Evolutionary conservation across 2,113 vertebrate genomes (phyloP), one percentile per base, ranked within the genome.

Genomic region (Amia ocellicauda): DNA sequence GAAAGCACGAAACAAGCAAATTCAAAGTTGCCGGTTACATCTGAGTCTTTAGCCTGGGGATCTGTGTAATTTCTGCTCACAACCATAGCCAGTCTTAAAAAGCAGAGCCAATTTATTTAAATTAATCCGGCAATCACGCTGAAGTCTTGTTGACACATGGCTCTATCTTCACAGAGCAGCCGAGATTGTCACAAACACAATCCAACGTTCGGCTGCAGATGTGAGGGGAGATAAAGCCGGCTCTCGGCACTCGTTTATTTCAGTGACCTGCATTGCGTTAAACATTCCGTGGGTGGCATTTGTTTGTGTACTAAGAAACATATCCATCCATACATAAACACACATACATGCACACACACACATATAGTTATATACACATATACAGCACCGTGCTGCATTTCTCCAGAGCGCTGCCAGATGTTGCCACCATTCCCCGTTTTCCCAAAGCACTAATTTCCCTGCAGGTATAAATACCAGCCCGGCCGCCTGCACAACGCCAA

Each of bases 181-280:
- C 67, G 53, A 68, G 65, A 70, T 72, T 78, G 73, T 76, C 75
- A 75, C 42, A 57, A 60, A 66, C 52, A 76, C 50, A 55, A 73
- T 58, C 66, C 60, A 40, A 29, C 57, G 28, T 63, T 58, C 51
- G 66, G 65, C 60, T 49, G 71, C 77, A 74, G 67, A 62, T n/a
- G 20, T 65, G 47, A 71, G 60, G 60, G 62, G n/a, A 78, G 78
- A 86, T 76, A 78, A 77, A 84, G 80, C 69, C n/a, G n/a, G n/a
- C n/a, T n/a, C n/a, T n/a, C n/a, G n/a, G n/a, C n/a, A n/a, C n/a
- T n/a, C n/a, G n/a, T n/a, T n/a, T n/a, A n/a, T n/a, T n/a, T n/a
- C n/a, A n/a, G n/a, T n/a, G n/a, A n/a, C n/a, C n/a, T n/a, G n/a
- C n/a, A n/a, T n/a, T n/a, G n/a, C n/a, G n/a, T n/a, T n/a, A n/a